Conservation (phyloP, 1,140 invertebrate genomes). For the Paracyclopina nana region DNA sequence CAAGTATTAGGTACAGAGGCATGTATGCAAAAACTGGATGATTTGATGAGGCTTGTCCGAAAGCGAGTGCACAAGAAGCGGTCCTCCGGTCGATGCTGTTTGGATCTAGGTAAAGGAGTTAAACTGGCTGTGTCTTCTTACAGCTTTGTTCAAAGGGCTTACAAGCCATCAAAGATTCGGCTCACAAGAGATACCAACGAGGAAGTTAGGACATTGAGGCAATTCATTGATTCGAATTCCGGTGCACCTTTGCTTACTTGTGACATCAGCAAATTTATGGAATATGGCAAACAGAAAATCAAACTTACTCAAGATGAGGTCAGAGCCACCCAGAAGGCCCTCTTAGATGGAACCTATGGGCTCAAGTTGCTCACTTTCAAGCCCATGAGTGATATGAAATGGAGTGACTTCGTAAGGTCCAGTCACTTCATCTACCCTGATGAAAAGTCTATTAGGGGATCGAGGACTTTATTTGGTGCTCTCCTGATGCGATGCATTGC, state of each 20-base stretch:
- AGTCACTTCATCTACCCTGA: conserved; percentile 10
- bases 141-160: conserved; percentile 4
- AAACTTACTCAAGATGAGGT: conserved; percentile 5
- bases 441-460: conserved; percentile 5
- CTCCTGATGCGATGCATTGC: conserved; percentile 6
- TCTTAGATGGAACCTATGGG: not conserved
- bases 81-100: not conserved
- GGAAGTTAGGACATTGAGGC: not conserved
- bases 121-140: not conserved
- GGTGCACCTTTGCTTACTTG: conserved; percentile 1
- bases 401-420: conserved; percentile 9
- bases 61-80: conserved; percentile 7
- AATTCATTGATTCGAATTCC: conserved; percentile 1
- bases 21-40: conserved; percentile 2
- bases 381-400: not conserved
- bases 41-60: not conserved
- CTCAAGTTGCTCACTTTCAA: conserved; percentile 5
- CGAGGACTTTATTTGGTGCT: not conserved
- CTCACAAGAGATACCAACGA: conserved; percentile 9
- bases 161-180: conserved; percentile 1
- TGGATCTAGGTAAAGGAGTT: not conserved
- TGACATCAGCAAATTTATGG: conserved; percentile 10
- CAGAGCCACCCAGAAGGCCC: not conserved
- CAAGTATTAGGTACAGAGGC: too few relatives aligned
- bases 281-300: not conserved